Evolutionary conservation across 2,113 vertebrate genomes (phyloP), one percentile per base, ranked within the genome.

Genomic region (Ceyx margarethae): DNA sequence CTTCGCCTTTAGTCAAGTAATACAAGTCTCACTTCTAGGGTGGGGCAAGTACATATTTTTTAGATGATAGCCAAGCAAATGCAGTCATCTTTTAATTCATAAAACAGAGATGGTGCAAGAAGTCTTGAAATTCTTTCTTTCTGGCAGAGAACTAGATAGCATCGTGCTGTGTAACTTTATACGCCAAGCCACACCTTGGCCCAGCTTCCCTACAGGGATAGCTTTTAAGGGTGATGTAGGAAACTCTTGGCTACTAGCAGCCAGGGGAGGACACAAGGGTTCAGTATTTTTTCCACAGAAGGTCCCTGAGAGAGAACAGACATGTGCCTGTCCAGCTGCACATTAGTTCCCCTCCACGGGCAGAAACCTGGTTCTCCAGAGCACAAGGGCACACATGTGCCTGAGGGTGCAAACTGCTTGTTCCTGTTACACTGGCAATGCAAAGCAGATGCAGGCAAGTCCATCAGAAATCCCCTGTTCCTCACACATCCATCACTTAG

Each of bases 1-100:
- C 15, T 45, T 50, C 77, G 31, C 10, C 37, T 43, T 72, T 22
- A 57, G 76, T 22, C 37, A 58, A 91, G 23, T 17, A 87, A 74
- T 0, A 0, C 25, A 69, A 85, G 51, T 60, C 16, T 77, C 21
- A 40, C 11, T 60, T 10, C 45, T 35, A 31, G 85, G 87, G 91
- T 92, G 89, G 72, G 42, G 68, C 56, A 60, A 64, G 43, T 7
- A 61, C 81, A 72, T 96, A 89, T 35, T 93, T 93, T 85, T 56
- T 11, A 61, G 26, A 31, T 85, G 78, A 92, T 31, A 80, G 26
- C 61, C 48, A 42, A 5, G 13, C 23, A 79, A 82, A 74, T 10
- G 4, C 74, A 69, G 78, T 43, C 18, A 37, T 93, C 67, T 33
- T 25, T 48, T 89, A 80, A 91, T 85, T 87, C 48, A 60, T 89